A percentile compares a stretch with the other conserved stretches of the same genome.
phyloP scores from a whole-genome alignment of 37 sponge, comb jelly and placozoan genomes.

The Mnemiopsis leidyi region DNA sequence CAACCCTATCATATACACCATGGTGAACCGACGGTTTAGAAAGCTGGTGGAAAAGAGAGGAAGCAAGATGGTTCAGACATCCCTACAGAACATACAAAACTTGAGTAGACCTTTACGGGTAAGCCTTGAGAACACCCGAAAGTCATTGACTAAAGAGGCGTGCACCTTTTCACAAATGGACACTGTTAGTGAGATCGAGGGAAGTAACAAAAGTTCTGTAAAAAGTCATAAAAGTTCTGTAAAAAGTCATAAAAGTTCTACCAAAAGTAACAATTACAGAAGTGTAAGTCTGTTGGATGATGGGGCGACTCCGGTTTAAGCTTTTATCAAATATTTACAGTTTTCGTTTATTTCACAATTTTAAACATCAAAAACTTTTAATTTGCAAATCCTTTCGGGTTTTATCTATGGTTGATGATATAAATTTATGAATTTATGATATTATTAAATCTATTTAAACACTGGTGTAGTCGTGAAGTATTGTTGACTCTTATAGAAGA shows the following conservation, averaged over 20 bases:
- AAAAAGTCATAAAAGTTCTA: neutral
- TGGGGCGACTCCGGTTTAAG: neutral
- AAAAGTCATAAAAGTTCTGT: neutral
- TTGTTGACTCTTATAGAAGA: too few relatives aligned
- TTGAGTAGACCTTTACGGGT: neutral
- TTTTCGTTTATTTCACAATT: too few relatives aligned
- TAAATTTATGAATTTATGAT: too few relatives aligned
- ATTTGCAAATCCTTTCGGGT: too few relatives aligned
- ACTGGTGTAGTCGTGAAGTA: too few relatives aligned
- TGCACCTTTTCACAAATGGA: neutral
- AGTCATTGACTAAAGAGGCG: neutral
- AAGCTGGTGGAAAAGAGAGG: neutral
- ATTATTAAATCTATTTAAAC: too few relatives aligned
- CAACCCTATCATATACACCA: neutral
- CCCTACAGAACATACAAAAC: neutral
- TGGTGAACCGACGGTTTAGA: slow-evolving; percentile 17
- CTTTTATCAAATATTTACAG: too few relatives aligned
- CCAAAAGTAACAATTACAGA: neutral
- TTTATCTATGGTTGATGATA: too few relatives aligned
- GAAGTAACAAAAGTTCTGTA: neutral
- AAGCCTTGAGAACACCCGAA: neutral
- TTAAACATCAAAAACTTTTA: too few relatives aligned
- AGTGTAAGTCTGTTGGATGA: neutral
- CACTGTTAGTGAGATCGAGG: neutral
- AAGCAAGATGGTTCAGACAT: neutral